Evolutionary conservation across 1,140 invertebrate genomes (phyloP).

Genomic region (Spodoptera frugiperda): DNA sequence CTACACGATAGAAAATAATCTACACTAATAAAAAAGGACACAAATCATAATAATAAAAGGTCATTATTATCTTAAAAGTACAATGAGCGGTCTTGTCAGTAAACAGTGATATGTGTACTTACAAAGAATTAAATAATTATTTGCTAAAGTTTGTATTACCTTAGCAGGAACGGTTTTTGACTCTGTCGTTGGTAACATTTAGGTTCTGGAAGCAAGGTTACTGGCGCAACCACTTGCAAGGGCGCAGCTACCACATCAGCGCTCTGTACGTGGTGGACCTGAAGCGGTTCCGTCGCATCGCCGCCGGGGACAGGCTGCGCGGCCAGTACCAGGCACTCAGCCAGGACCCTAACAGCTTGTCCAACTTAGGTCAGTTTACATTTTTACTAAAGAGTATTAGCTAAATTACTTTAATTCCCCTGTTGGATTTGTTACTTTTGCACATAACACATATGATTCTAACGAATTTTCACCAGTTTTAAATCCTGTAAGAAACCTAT

Average conservation of each 20-base stretch:
- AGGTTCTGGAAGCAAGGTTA: slow-evolving; percentile 99
- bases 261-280: slow-evolving; percentile 99
- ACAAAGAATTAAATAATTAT: too few relatives aligned
- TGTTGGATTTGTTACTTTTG: too few relatives aligned
- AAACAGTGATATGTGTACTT: too few relatives aligned
- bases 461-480: too few relatives aligned
- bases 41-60: too few relatives aligned
- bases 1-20: neutral
- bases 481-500: too few relatives aligned
- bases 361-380: slow-evolving; percentile 94
- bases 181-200: too few relatives aligned
- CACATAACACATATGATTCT: too few relatives aligned
- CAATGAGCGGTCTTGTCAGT: too few relatives aligned
- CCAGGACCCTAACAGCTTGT: slow-evolving; percentile 98
- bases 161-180: too few relatives aligned
- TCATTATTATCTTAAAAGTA: too few relatives aligned
- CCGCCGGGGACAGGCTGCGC: slow-evolving; percentile 98
- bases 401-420: neutral
- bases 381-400: neutral
- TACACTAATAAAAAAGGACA: neutral
- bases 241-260: slow-evolving; percentile 98
- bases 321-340: slow-evolving; percentile 98
- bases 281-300: slow-evolving; percentile 97
- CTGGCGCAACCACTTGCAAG: slow-evolving; percentile 99
- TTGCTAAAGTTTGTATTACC: too few relatives aligned